These are phyloP conservation scores for Ictidomys tridecemlineatus DNA, from an alignment of 2,113 vertebrate genomes.

Conservation along the genomic window DNA sequence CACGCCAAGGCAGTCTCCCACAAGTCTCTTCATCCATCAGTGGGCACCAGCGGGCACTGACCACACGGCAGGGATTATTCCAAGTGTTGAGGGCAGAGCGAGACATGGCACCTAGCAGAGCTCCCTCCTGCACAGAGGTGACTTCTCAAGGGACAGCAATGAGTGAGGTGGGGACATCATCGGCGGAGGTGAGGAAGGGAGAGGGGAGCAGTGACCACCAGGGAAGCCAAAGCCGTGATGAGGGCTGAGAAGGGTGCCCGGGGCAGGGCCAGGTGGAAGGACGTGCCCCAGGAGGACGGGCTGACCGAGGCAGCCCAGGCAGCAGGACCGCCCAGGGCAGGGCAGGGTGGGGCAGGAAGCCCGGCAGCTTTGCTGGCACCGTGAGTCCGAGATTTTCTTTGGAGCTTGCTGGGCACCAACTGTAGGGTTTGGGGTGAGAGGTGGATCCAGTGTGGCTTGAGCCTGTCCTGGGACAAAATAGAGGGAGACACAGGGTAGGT, in stretches of 20 bases:
- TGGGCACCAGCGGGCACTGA: fast-evolving
- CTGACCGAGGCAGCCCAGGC: no score
- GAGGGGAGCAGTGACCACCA: no score
- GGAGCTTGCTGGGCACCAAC: neutral
- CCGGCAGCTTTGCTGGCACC: fast-evolving
- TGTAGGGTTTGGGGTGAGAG: neutral
- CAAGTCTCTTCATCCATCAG: fast-evolving
- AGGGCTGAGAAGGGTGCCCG: neutral
- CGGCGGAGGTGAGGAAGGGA: fast-evolving
- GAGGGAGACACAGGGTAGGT: neutral
- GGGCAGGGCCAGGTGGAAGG: neutral
- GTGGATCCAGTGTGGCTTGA: fast-evolving
- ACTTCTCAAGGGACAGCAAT: fast-evolving
- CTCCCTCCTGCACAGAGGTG: fast-evolving
- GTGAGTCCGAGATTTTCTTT: neutral
- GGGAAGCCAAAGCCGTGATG: no score
- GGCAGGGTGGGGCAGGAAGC: neutral
- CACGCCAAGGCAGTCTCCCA: neutral
- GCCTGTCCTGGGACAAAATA: neutral
- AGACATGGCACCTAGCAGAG: fast-evolving
- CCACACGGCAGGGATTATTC: fast-evolving
- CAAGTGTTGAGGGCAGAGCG: neutral
- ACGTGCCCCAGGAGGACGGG: fast-evolving
- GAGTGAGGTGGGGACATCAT: fast-evolving
- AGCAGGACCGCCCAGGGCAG: no score